phyloP scores from a whole-genome alignment of 1,140 invertebrate species.

The Heliconius hewitsoni region DNA sequence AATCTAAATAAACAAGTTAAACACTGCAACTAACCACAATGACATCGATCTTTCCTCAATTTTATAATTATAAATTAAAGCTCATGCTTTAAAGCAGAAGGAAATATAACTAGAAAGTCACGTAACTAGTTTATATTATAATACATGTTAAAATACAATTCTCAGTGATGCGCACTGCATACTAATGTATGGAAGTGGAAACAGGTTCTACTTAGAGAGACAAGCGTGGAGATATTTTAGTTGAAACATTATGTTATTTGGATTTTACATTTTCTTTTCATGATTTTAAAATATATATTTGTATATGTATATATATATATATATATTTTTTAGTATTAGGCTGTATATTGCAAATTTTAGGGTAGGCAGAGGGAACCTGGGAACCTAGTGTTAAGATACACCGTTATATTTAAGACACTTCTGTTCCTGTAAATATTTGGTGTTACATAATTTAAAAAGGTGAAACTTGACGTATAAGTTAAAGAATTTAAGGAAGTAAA shows the following conservation, averaged over 20 bases:
- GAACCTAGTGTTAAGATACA: no score
- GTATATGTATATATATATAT: no score
- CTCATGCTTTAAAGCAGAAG: background rate
- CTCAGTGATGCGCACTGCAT: background rate
- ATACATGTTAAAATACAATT: conserved; percentile 4
- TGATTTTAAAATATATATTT: no score
- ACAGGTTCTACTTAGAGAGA: background rate
- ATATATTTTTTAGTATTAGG: no score
- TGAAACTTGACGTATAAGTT: no score
- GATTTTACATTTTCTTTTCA: background rate
- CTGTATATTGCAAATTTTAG: no score
- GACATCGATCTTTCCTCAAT: background rate
- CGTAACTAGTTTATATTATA: conserved; percentile 8
- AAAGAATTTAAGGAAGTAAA: background rate
- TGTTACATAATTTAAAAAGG: no score
- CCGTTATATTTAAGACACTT: background rate
- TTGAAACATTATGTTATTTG: background rate
- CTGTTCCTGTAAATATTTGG: no score
- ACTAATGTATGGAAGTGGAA: conserved; percentile 3
- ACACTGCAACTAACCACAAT: background rate
- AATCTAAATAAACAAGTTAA: no score
- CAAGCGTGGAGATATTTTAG: background rate
- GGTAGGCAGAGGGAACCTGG: no score
- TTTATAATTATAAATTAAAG: background rate
- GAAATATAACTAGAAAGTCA: background rate